phyloP scores from a whole-genome alignment of 1,140 invertebrate genomes.

The Sarcophaga bullata region DNA sequence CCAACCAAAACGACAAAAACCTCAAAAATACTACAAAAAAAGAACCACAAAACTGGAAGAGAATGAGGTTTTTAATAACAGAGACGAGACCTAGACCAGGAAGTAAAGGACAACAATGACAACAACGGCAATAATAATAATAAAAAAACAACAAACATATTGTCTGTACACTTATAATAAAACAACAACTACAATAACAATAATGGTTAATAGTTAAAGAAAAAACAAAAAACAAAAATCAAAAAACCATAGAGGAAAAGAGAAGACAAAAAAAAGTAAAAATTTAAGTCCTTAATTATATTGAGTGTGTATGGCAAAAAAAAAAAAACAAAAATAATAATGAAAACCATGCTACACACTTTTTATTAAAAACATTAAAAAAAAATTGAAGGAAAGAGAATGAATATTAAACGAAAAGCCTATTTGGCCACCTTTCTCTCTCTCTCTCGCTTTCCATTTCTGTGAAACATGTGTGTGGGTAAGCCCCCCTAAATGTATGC shows the following conservation, averaged over 20 bases:
- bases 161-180: not conserved
- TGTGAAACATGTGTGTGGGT: too few species aligned
- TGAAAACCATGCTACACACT: too few species aligned
- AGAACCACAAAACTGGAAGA: too few species aligned
- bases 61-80: too few species aligned
- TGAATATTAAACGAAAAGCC: too few species aligned
- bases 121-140: not conserved
- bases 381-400: too few species aligned
- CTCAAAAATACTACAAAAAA: too few species aligned
- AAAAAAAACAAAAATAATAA: too few species aligned
- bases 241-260: not conserved
- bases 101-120: not conserved
- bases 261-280: constrained; percentile 21
- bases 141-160: not conserved
- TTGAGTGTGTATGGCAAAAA: constrained; percentile 41
- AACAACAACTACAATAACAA: constrained; percentile 32
- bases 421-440: too few species aligned
- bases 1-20: not conserved
- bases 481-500: not conserved
- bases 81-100: not conserved
- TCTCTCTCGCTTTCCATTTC: too few species aligned
- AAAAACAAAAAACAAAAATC: constrained; percentile 33
- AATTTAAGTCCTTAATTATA: constrained; percentile 45
- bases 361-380: too few species aligned
- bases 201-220: not conserved